phyloP scores from a whole-genome alignment of 2,888 invertebrate species.

The Drosophila sordidula region DNA sequence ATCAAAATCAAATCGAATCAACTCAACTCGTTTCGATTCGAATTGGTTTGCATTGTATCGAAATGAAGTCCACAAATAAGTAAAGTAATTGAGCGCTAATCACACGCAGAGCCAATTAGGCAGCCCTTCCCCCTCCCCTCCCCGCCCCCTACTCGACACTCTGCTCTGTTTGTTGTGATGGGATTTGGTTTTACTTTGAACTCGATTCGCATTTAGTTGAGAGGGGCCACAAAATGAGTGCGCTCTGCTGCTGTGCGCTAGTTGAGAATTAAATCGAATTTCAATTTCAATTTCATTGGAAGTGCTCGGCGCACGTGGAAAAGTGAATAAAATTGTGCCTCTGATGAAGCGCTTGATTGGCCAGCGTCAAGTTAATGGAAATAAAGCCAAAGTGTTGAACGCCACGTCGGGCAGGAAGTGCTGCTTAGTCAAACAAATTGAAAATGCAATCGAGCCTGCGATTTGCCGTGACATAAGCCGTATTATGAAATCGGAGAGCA shows the following conservation, averaged over 20 bases:
- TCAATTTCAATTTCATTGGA: conserved; percentile 37
- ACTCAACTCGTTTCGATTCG: no score
- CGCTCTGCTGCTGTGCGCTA: conserved; percentile 20
- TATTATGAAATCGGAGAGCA: conserved; percentile 31
- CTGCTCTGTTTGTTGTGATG: conserved; percentile 8
- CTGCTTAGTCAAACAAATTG: conserved; percentile 49
- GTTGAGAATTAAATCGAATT: conserved; percentile 48
- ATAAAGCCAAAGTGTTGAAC: conserved; percentile 23
- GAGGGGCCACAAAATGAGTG: conserved; percentile 6
- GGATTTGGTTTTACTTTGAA: conserved; percentile 29
- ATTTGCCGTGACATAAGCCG: conserved; percentile 38
- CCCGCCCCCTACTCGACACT: conserved; percentile 17
- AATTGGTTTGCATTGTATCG: conserved; percentile 14
- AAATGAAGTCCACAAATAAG: conserved; percentile 54
- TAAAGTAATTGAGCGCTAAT: conserved; percentile 74
- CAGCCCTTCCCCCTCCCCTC: background rate
- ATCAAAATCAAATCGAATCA: conserved; percentile 26
- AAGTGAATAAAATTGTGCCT: conserved; percentile 27
- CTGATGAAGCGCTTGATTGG: conserved; percentile 52
- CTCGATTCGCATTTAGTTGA: conserved; percentile 12
- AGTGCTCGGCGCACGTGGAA: conserved; percentile 31
- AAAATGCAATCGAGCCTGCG: conserved; percentile 38
- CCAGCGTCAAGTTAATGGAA: conserved; percentile 45
- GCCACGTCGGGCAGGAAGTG: conserved; percentile 44
- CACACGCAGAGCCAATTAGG: conserved; percentile 57